A percentile compares a stretch with the other conserved stretches of the same genome.
phyloP scores from a whole-genome alignment of 2,113 vertebrate genomes.

The Canis aureus region DNA sequence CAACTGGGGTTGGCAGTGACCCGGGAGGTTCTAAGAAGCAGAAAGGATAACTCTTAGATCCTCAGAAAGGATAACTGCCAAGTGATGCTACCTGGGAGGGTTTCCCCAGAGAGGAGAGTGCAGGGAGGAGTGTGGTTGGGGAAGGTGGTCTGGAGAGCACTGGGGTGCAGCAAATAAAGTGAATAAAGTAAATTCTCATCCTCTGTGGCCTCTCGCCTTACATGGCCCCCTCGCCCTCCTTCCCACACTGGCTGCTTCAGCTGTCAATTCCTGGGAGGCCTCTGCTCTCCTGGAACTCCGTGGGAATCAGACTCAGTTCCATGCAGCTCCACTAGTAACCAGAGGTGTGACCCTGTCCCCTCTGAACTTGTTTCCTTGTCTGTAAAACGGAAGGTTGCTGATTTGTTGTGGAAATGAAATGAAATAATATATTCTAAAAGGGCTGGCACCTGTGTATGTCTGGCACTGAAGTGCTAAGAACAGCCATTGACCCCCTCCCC shows the following conservation, averaged over 20 bases:
- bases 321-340: background rate
- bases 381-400: background rate
- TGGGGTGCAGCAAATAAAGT: background rate
- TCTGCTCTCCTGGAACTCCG: background rate
- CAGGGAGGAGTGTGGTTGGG: background rate
- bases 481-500: background rate
- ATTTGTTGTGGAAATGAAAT: background rate
- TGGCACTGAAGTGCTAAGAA: background rate
- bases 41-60: background rate
- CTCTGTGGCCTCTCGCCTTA: background rate
- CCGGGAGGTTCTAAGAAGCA: background rate
- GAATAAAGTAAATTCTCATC: accelerated
- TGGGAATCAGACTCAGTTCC: background rate
- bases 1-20: background rate
- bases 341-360: background rate
- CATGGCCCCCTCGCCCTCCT: accelerated
- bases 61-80: background rate
- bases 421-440: background rate
- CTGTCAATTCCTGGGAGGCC: background rate
- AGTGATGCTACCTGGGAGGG: background rate
- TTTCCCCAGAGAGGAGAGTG: background rate
- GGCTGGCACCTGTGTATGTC: background rate
- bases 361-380: background rate
- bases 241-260: background rate
- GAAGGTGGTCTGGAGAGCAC: background rate